phyloP scores from a whole-genome alignment of 2,888 invertebrate genomes.

The Dichetophora obliterata region DNA sequence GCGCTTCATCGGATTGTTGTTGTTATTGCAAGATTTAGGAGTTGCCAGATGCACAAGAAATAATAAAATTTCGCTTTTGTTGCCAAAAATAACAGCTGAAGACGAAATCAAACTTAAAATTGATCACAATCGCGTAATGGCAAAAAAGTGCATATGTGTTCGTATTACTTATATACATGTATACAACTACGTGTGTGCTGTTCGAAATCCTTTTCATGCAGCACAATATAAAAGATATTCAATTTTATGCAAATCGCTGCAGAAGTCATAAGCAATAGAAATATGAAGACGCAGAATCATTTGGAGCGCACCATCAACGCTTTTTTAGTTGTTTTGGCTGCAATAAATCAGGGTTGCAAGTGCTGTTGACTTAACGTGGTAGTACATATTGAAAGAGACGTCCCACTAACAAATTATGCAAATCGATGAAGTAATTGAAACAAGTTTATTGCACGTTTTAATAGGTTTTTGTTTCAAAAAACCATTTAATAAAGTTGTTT shows the following conservation, averaged over 20 bases:
- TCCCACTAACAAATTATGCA: too few species aligned
- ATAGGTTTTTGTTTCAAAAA: too few species aligned
- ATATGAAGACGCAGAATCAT: background rate
- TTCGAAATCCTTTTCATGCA: background rate
- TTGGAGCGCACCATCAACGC: background rate
- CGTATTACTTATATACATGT: background rate
- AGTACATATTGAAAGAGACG: too few species aligned
- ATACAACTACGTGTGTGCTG: background rate
- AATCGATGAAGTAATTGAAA: too few species aligned
- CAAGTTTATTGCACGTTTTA: too few species aligned
- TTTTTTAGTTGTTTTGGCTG: background rate
- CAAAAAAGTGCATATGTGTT: constrained; percentile 7
- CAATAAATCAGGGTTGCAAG: background rate
- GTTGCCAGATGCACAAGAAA: background rate
- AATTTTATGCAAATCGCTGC: constrained; percentile 52
- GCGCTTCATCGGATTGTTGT: constrained; percentile 8
- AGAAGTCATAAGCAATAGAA: constrained; percentile 49
- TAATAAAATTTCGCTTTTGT: constrained; percentile 25
- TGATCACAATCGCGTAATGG: background rate
- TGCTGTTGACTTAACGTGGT: background rate
- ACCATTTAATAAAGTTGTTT: too few species aligned
- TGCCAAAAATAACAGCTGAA: constrained; percentile 19
- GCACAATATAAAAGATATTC: constrained; percentile 9
- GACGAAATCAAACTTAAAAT: constrained; percentile 11
- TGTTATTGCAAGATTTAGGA: constrained; percentile 8